Evolutionary conservation across 1,140 invertebrate species (phyloP), one percentile per base, ranked within the genome.

Genomic region (Magallana gigas): DNA sequence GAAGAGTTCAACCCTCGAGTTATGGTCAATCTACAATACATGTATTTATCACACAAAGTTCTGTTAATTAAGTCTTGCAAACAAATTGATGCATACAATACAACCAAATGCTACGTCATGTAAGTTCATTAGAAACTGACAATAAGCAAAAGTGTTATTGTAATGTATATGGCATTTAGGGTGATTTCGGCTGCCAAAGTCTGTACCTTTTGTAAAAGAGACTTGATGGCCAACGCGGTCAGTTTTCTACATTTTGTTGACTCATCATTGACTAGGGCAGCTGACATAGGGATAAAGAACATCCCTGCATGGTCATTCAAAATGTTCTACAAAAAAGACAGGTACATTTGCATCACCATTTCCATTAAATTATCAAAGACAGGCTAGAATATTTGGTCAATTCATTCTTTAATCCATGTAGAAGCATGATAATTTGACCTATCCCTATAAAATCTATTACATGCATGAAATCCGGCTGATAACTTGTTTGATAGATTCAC

Each of bases 231-330:
- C 16, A 94, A 80, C 14, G 92, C 90, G n/a, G 94, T 92, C 68
- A 94, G 91, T 84, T 94, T 94, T 14, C 92, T 89, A 88, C 95
- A 95, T 86, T 94, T 93, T 7, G 87, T 23, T 7, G 94, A 94
- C 29, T 95, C 93, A 87, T 95, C 95, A 91, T 95, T 95, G 9
- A 94, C 90, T 62, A 96, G 88, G 59, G 93, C 90, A 0, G 96
- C 96, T 18, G 97, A 96, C 48, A 98, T 93, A 0, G 97, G 96
- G 0, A 98, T 91, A 91, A 98, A 97, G 76, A 98, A 95, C 2
- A 97, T 95, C 7, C 96, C 96, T 11, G 96, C 95, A 86, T 97
- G 95, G 82, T 96, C 95, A 2, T 94, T 94, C 0, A 98, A 92
- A 36, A 96, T 93, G 71, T 95, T 94, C 96, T 97, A 92, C 8